phyloP scores from a whole-genome alignment of 2,113 vertebrate genomes.

The Chloropsis cyanopogon region DNA sequence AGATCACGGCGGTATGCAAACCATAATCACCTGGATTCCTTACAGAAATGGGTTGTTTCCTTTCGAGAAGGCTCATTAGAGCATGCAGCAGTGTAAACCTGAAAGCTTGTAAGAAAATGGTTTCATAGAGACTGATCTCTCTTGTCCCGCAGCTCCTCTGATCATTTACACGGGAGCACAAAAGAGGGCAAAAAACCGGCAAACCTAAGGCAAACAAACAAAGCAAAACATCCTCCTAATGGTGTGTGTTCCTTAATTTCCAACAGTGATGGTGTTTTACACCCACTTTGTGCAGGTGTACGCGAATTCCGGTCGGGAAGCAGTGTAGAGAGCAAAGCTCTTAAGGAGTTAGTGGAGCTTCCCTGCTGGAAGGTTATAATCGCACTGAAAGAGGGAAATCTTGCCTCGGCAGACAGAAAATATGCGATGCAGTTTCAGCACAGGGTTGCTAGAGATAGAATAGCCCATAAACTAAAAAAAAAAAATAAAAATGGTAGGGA shows the following conservation, averaged over 20 bases:
- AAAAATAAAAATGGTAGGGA: background rate
- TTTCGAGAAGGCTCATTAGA: conserved; percentile 40
- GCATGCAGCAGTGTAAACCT: conserved; percentile 12
- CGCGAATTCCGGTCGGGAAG: background rate
- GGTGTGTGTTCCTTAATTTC: background rate
- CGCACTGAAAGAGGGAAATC: conserved; percentile 12
- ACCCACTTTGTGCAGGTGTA: background rate
- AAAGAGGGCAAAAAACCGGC: background rate
- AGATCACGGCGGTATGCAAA: background rate
- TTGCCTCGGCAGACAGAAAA: conserved; percentile 35
- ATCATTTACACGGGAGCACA: conserved; percentile 26
- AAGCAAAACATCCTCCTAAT: conserved; percentile 14
- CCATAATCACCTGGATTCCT: conserved; percentile 36
- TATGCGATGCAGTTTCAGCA: conserved; percentile 22
- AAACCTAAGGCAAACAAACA: conserved; percentile 28
- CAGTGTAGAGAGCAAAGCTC: background rate
- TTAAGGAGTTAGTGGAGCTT: conserved; percentile 30
- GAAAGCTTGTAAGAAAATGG: background rate
- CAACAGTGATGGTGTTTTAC: background rate
- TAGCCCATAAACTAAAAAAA: background rate
- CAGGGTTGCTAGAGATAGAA: conserved; percentile 26
- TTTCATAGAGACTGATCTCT: background rate
- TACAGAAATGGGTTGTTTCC: conserved; percentile 32
- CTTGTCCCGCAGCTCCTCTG: background rate
- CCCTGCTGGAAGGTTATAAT: conserved; percentile 46